Conservation (phyloP, 1,140 invertebrate genomes). For the Vanessa atalanta region DNA sequence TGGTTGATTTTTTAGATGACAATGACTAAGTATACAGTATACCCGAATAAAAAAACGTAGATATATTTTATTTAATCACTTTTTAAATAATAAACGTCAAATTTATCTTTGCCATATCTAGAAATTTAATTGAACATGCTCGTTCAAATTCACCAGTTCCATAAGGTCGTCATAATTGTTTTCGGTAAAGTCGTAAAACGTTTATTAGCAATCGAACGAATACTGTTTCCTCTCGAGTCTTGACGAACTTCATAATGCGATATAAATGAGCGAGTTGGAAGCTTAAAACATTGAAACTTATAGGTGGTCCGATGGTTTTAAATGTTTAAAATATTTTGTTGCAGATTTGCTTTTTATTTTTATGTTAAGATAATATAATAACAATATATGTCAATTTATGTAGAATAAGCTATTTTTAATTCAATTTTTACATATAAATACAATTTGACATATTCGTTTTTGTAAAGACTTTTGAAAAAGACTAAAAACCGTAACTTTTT, state of each 20-base stretch:
- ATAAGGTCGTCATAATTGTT: slow-evolving; percentile 22
- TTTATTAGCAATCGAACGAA: slow-evolving; percentile 34
- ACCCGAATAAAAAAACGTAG: too few species aligned
- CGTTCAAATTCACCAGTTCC: slow-evolving; percentile 1
- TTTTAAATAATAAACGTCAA: too few species aligned
- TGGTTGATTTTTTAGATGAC: too few species aligned
- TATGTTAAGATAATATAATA: neutral
- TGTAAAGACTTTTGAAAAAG: too few species aligned
- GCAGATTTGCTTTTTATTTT: neutral
- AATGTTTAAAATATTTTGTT: neutral
- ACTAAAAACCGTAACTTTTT: too few species aligned
- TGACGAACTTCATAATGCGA: slow-evolving; percentile 27
- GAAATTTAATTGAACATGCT: neutral
- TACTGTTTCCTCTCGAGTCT: slow-evolving; percentile 1
- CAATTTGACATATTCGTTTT: too few species aligned
- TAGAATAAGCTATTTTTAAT: too few species aligned
- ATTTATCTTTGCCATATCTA: neutral
- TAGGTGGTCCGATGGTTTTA: slow-evolving; percentile 19
- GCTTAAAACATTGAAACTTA: slow-evolving; percentile 6
- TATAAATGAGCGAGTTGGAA: slow-evolving; percentile 15
- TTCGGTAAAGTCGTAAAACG: slow-evolving; percentile 33
- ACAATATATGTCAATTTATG: neutral
- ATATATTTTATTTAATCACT: too few species aligned
- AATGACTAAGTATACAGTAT: too few species aligned
- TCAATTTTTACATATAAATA: too few species aligned